These are phyloP conservation scores for Drosophila kanapiae DNA, from an alignment of 1,140 invertebrate genomes.

Conservation along the genomic window DNA sequence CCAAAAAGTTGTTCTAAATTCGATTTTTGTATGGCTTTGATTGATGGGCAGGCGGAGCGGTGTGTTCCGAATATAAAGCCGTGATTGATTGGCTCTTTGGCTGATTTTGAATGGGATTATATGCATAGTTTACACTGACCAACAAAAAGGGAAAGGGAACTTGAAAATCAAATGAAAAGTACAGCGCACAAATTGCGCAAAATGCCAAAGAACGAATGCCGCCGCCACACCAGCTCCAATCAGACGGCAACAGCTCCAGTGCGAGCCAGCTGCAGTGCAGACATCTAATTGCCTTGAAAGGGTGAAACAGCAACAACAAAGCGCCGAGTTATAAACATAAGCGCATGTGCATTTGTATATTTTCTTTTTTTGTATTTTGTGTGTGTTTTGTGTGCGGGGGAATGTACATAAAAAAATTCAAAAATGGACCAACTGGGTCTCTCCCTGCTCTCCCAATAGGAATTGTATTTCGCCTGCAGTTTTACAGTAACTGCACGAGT, in stretches of 20 bases:
- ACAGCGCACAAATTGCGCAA: constrained; percentile 79
- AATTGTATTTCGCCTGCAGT: constrained; percentile 54
- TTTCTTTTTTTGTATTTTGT: constrained; percentile 13
- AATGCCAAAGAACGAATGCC: constrained; percentile 72
- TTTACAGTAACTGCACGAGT: constrained; percentile 25
- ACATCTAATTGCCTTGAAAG: constrained; percentile 57
- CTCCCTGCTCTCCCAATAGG: constrained; percentile 53
- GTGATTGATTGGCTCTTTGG: constrained; percentile 62
- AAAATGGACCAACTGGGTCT: constrained; percentile 76
- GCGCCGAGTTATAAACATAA: constrained; percentile 41
- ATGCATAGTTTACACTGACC: constrained; percentile 30
- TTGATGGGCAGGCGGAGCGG: constrained; percentile 39
- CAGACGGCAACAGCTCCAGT: constrained; percentile 40
- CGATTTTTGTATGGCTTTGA: constrained; percentile 44
- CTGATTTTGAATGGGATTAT: constrained; percentile 48
- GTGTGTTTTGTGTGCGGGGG: constrained; percentile 19
- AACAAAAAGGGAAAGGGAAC: constrained; percentile 29
- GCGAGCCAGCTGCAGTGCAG: constrained; percentile 38
- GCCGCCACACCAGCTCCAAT: constrained; percentile 49
- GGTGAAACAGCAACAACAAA: constrained; percentile 42
- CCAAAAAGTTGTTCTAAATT: constrained; percentile 48
- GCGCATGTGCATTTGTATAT: constrained; percentile 15
- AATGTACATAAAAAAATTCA: constrained; percentile 55
- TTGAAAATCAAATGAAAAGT: constrained; percentile 49
- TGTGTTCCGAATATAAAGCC: constrained; percentile 29